Evolutionary conservation across 2,113 vertebrate species (phyloP).

Genomic region (Guaruba guarouba): DNA sequence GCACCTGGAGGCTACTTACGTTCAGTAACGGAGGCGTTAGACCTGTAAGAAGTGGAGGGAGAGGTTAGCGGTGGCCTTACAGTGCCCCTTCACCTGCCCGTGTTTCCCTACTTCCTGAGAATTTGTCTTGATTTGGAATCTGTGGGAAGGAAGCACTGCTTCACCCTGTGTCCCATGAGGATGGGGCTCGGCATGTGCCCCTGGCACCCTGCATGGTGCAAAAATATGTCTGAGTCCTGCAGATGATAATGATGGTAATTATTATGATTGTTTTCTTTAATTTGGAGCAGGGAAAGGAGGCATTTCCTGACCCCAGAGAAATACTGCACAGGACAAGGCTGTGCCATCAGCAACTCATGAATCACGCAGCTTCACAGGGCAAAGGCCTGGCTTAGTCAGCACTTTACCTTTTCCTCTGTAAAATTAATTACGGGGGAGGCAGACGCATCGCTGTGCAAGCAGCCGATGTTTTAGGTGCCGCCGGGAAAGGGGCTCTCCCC

Average conservation of each 20-base stretch:
- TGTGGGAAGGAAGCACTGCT: not conserved
- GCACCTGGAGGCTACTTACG: slow-evolving; percentile 46
- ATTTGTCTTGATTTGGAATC: not conserved
- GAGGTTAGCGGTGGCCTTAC: not conserved
- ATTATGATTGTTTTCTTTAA: not conserved
- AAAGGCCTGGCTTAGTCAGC: slow-evolving; percentile 6
- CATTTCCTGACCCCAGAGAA: not conserved
- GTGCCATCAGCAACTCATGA: not conserved
- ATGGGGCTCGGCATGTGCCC: not conserved
- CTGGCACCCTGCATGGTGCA: not conserved
- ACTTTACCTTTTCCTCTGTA: slow-evolving; percentile 4
- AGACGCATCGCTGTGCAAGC: rapidly evolving
- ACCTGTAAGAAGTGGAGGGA: slow-evolving; percentile 4
- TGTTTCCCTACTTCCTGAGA: rapidly evolving
- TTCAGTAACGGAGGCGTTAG: slow-evolving; percentile 68
- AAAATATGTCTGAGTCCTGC: not conserved
- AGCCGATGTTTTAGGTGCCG: rapidly evolving
- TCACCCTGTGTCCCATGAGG: rapidly evolving
- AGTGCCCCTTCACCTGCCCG: not conserved
- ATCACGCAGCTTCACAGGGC: not conserved
- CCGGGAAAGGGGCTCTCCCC: not conserved
- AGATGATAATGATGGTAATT: not conserved
- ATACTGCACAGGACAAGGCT: not conserved
- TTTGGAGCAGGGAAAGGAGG: not conserved
- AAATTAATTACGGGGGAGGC: not conserved